Evolutionary conservation across 2,113 vertebrate genomes (phyloP), one percentile per base, ranked within the genome.

Genomic region (Taurulus bubalis): DNA sequence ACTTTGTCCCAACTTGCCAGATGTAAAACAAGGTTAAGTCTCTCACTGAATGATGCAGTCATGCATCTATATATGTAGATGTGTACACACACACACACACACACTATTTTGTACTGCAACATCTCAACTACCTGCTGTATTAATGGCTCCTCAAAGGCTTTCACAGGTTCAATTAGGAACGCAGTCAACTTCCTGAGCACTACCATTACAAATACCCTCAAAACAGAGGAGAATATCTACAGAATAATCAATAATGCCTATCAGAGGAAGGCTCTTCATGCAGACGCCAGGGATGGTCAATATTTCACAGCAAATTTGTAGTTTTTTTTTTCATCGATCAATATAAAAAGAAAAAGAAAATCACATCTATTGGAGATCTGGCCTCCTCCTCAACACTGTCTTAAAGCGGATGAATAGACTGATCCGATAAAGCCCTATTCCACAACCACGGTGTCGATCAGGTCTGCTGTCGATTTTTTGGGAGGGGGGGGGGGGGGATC

Each of bases 281-380:
- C 47, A 53, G 20, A 67, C 42, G 30, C 3, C 9, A 30, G 30
- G 65, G 65, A 36, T 47, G 22, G 11, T 69, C 67, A 32, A 69
- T 69, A 69, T 53, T 69, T 69, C 67, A 53, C 67, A 34, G 30
- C 30, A 69, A 53, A 69, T 36, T 4, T 22, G n/a, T 53, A 20
- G 30, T 49, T 36, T 53, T 15, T 53, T 36, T 69, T 53, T 15
- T 36, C 47, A 53, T 53, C 28, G 67, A 53, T 53, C 47, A 53
- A 34, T 69, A 32, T 34, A 14, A 20, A 67, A 38, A 38, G 32
- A 59, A 32, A 49, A 67, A 18, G 6, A 32, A n/a, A 45, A 66
- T 28, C 4, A 47, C 24, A 28, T 49, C 66, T 30, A 51, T 32
- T 1, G 6, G 28, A 51, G 28, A 11, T 69, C 30, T 69, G 32